These are phyloP conservation scores for Micrasema longulum DNA, from an alignment of 1,140 invertebrate genomes.

Conservation along the genomic window DNA sequence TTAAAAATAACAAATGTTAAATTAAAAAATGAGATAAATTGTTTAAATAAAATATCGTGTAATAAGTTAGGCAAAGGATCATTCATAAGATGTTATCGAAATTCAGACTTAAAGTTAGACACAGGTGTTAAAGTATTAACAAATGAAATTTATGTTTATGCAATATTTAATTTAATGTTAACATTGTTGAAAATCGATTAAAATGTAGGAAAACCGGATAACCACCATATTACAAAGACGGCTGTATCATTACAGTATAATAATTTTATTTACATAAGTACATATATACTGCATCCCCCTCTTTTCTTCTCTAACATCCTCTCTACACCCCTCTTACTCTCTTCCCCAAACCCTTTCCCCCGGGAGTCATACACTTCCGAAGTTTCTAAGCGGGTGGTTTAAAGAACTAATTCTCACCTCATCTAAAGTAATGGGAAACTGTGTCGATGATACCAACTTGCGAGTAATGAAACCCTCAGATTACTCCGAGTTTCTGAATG, in stretches of 20 bases:
- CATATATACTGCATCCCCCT: neutral
- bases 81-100: too few species aligned
- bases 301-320: neutral
- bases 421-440: constrained; percentile 18
- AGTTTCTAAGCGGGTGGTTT: constrained; percentile 35
- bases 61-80: too few species aligned
- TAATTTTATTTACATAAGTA: neutral
- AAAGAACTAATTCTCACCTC: constrained; percentile 22
- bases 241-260: neutral
- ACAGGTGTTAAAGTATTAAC: too few species aligned
- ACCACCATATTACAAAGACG: neutral
- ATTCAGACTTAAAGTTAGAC: too few species aligned
- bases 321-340: neutral
- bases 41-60: too few species aligned
- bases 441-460: neutral
- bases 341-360: neutral
- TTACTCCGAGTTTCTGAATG: too few species aligned
- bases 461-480: too few species aligned
- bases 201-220: too few species aligned
- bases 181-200: too few species aligned
- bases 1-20: too few species aligned
- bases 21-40: too few species aligned
- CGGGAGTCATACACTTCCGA: neutral
- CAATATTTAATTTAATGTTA: neutral
- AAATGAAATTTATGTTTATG: neutral